These are phyloP conservation scores for Pyrrhopygopsis socrates DNA, from an alignment of 2,888 invertebrate species.

Conservation along the genomic window DNA sequence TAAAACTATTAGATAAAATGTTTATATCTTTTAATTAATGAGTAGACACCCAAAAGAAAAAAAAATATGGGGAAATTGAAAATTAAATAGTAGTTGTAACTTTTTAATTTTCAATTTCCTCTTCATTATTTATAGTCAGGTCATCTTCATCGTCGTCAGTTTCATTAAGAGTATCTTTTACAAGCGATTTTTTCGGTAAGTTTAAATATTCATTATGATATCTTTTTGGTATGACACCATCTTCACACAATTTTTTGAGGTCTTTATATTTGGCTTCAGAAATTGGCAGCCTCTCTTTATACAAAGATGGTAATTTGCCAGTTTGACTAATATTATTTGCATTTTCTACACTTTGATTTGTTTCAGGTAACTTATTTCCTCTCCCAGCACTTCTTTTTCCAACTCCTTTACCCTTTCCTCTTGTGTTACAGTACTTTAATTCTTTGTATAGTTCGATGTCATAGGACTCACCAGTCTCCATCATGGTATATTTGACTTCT, in stretches of 20 bases:
- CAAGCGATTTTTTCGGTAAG: background rate
- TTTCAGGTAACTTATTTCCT: background rate
- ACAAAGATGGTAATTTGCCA: background rate
- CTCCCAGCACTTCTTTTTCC: background rate
- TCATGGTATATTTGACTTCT: background rate
- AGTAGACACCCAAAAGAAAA: no score
- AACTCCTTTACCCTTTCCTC: slow-evolving; percentile 21
- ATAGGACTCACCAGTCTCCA: background rate
- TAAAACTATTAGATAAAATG: no score
- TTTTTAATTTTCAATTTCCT: no score
- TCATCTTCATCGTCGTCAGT: no score
- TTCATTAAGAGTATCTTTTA: no score
- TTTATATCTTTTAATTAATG: no score
- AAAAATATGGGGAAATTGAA: no score
- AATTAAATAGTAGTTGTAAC: no score
- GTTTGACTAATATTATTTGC: background rate
- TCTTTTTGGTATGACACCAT: background rate
- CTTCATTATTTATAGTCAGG: no score
- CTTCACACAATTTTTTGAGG: background rate
- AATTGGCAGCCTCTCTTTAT: background rate
- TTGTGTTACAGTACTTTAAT: slow-evolving; percentile 58
- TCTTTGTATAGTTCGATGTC: slow-evolving; percentile 20
- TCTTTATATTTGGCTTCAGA: background rate
- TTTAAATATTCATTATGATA: background rate
- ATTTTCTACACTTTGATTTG: background rate